These are phyloP conservation scores for Tenrec ecaudatus DNA, from an alignment of 2,113 vertebrate species.

Conservation along the genomic window DNA sequence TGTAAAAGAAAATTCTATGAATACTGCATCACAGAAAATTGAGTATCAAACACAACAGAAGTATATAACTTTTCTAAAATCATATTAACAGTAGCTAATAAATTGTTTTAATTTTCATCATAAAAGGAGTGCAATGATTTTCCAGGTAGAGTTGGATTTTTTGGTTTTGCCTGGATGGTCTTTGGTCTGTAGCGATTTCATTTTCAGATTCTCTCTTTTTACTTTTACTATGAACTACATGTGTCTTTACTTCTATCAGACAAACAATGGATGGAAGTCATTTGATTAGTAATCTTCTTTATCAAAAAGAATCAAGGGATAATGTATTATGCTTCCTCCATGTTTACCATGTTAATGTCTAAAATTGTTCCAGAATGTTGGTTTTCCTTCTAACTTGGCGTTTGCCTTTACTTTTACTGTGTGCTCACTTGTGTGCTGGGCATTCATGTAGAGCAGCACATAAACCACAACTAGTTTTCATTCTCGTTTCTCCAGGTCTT, in stretches of 20 bases:
- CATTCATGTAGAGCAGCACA: background rate
- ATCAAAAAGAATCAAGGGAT: conserved; percentile 89
- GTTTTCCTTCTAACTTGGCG: conserved; percentile 66
- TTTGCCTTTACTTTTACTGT: conserved; percentile 79
- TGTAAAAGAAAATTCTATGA: conserved; percentile 46
- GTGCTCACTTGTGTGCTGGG: background rate
- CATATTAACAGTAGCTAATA: conserved; percentile 44
- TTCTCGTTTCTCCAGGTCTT: conserved; percentile 35
- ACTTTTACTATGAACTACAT: conserved; percentile 91
- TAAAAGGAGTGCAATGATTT: conserved; percentile 78
- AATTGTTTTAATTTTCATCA: conserved; percentile 84
- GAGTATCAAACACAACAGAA: background rate
- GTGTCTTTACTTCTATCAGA: conserved; percentile 92
- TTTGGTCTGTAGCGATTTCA: conserved; percentile 82
- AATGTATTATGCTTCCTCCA: conserved; percentile 88
- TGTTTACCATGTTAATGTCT: conserved; percentile 84
- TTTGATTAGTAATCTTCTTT: conserved; percentile 92
- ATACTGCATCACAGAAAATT: conserved; percentile 5
- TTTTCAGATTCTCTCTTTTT: conserved; percentile 93
- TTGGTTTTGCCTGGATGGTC: conserved; percentile 89
- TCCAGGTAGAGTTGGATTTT: conserved; percentile 86
- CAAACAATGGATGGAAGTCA: conserved; percentile 93
- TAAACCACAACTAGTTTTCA: conserved; percentile 26
- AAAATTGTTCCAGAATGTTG: conserved; percentile 69
- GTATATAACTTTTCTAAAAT: conserved; percentile 45